Evolutionary conservation across 1,140 invertebrate species (phyloP).

Genomic region (Phymastichus coffea): DNA sequence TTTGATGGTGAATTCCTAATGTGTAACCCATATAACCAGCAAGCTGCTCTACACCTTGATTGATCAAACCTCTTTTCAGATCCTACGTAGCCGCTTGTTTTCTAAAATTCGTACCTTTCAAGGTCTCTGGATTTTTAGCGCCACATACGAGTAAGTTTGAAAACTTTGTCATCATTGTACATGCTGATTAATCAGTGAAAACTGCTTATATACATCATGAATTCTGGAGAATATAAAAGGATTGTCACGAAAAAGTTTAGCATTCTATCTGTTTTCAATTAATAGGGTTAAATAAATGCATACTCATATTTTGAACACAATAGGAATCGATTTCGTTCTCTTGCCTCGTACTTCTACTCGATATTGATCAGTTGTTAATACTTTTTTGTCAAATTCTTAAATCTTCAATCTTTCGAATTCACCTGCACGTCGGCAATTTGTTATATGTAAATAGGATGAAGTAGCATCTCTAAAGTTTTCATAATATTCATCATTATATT

Average conservation of each 20-base stretch:
- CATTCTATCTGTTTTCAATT: neutral
- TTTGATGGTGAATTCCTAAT: too few species aligned
- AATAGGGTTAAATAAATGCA: neutral
- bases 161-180: neutral
- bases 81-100: slow-evolving; percentile 11
- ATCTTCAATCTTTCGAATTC: too few species aligned
- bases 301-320: neutral
- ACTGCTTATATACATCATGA: neutral
- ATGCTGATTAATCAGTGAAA: neutral
- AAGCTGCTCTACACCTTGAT: neutral
- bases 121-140: neutral
- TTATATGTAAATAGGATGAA: too few species aligned
- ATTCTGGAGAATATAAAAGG: neutral
- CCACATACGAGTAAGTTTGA: slow-evolving; percentile 11
- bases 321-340: neutral
- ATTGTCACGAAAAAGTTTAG: neutral
- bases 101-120: neutral
- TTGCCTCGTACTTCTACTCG: too few species aligned
- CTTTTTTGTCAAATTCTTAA: too few species aligned
- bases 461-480: too few species aligned
- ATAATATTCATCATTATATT: too few species aligned
- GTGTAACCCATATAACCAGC: neutral
- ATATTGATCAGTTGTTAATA: too few species aligned
- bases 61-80: neutral
- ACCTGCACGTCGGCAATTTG: too few species aligned